Conservation (phyloP, 2,113 vertebrate species). For the Anarrhichthys ocellatus region DNA sequence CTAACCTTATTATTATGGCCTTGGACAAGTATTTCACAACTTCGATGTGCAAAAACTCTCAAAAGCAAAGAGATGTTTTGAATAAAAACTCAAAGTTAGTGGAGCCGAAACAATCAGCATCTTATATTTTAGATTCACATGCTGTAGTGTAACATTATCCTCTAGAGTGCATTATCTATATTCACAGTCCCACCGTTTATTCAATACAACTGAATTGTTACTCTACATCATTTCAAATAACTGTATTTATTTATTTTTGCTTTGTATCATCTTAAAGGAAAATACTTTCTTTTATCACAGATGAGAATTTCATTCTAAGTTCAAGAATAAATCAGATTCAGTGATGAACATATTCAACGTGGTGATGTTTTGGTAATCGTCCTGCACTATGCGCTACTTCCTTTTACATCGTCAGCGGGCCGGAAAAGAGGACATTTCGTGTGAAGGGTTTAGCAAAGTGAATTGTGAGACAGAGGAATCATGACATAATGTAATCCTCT, state of each 20-base stretch:
- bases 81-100: background rate
- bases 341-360: too few species aligned
- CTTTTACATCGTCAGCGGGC: too few species aligned
- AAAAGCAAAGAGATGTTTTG: background rate
- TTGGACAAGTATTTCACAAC: background rate
- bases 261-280: background rate
- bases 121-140: background rate
- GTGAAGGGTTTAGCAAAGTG: background rate
- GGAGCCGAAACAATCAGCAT: too few species aligned
- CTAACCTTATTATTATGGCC: background rate
- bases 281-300: background rate
- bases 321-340: too few species aligned
- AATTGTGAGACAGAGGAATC: background rate
- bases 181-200: background rate
- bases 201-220: background rate
- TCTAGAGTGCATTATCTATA: background rate
- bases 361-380: too few species aligned
- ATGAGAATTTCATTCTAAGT: background rate
- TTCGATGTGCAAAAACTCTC: background rate
- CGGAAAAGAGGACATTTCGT: too few species aligned
- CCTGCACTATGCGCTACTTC: too few species aligned
- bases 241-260: too few species aligned
- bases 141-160: background rate
- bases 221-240: background rate
- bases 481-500: background rate